Evolutionary conservation across 23 tunicate species (phyloP).

Genomic region (Halocynthia aurantium): DNA sequence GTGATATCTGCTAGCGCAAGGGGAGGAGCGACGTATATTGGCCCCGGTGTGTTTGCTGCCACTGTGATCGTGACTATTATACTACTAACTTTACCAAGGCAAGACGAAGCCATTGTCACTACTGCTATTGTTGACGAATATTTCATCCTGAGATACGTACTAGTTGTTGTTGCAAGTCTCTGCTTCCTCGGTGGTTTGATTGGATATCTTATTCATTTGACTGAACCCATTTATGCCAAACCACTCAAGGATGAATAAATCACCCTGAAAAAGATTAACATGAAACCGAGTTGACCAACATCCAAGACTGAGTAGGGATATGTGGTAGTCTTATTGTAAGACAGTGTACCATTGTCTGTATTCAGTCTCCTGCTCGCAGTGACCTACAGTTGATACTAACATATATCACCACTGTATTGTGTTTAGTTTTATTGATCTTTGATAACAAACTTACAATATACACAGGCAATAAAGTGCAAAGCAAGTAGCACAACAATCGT

Average conservation of each 20-base stretch:
- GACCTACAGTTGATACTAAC: too few species aligned
- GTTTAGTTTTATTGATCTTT: too few species aligned
- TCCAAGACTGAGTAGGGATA: too few species aligned
- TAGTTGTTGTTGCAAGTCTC: slow-evolving; percentile 23
- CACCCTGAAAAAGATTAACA: too few species aligned
- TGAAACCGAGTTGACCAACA: too few species aligned
- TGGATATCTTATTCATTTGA: slow-evolving; percentile 15
- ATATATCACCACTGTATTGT: too few species aligned
- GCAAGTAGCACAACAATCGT: too few species aligned
- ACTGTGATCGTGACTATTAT: slow-evolving; percentile 22
- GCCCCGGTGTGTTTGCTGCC: slow-evolving; percentile 13
- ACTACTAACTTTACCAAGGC: slow-evolving; percentile 20
- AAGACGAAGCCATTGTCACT: not conserved
- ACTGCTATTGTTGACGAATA: slow-evolving; percentile 21
- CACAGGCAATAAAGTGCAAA: too few species aligned
- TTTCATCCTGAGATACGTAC: slow-evolving; percentile 26
- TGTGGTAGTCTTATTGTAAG: too few species aligned
- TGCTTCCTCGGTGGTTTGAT: slow-evolving; percentile 15
- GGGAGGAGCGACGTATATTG: slow-evolving; percentile 11
- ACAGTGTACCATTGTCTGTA: too few species aligned
- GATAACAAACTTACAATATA: too few species aligned
- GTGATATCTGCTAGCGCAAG: slow-evolving; percentile 12
- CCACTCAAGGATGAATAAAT: slow-evolving; percentile 24
- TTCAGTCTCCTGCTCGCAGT: too few species aligned
- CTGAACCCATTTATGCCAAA: slow-evolving; percentile 51